A percentile compares a stretch with the other conserved stretches of the same genome.
Conservation (phyloP, 2,797 vertebrate genomes). For the Sebastes baramenuke region DNA sequence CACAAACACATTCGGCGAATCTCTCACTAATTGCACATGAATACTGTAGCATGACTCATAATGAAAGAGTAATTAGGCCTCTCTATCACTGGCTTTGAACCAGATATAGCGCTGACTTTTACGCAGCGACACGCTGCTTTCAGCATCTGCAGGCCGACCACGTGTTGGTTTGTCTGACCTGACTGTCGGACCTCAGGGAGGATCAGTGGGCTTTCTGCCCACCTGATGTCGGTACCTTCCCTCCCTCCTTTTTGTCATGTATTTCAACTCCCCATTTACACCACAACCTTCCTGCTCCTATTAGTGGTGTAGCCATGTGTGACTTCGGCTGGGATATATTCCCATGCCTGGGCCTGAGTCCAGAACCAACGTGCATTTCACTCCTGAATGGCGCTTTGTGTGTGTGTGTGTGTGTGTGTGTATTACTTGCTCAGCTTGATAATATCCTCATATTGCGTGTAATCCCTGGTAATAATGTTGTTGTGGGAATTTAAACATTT, state of each 20-base stretch:
- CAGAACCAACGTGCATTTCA: constrained; percentile 44
- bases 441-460: constrained; percentile 43
- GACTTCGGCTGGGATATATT: constrained; percentile 45
- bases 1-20: constrained; percentile 58
- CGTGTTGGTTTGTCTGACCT: constrained; percentile 49
- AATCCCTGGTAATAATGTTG: constrained; percentile 60
- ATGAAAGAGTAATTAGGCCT: constrained; percentile 72
- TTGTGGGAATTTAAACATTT: constrained; percentile 39
- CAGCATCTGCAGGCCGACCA: constrained; percentile 50
- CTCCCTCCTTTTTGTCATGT: constrained; percentile 40
- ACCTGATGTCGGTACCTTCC: constrained; percentile 33
- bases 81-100: constrained; percentile 60
- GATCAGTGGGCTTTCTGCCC: constrained; percentile 63
- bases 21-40: constrained; percentile 74
- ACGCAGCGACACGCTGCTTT: constrained; percentile 37
- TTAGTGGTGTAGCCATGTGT: constrained; percentile 66
- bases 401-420: background rate
- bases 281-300: constrained; percentile 54
- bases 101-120: constrained; percentile 55
- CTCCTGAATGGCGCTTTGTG: constrained; percentile 23
- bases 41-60: constrained; percentile 72
- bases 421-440: constrained; percentile 40
- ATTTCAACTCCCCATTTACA: constrained; percentile 61
- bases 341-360: constrained; percentile 48
- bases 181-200: constrained; percentile 45